Base-by-base conservation (phyloP, 1,140 invertebrate species). In the Brachionus rotundiformis region DNA sequence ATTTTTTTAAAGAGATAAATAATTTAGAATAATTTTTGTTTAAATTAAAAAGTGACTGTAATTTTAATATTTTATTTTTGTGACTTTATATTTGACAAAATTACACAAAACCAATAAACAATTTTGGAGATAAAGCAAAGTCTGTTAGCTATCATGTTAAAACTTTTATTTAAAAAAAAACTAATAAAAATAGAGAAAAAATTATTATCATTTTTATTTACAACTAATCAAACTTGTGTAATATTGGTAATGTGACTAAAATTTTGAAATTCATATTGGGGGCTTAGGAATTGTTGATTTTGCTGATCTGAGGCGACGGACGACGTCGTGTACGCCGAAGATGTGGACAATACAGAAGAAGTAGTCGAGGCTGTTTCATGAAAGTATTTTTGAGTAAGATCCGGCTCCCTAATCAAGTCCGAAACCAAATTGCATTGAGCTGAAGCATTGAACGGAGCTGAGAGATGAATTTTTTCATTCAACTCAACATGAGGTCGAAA, bases 361-460 rank as follows among this genome's bases (percentile, higher is more conserved):
- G 63, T 68, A 16, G 63, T 68, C 63, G 63, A 68, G 6, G 63
- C 63, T 68, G 63, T 68, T 68, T 68, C 63, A 33, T 11, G 29
- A 36, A 36, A 68, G 33, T 68, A 68, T 68, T 13, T 68, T n/a
- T 39, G n/a, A 16, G 63, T 8, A 16, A 33, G 36, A 68, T 68
- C 63, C n/a, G n/a, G 31, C 19, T 63, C 61, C 10, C 29, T 8
- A 63, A 68, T 68, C 19, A 68, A 33, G 16, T 68, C 63, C 6
- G 63, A 68, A n/a, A 68, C 31, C 36, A 68, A 16, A 68, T 36
- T 36, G 63, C 16, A 36, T 68, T 68, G 29, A 33, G 27, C 6
- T 7, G 29, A 33, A 2, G 63, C 63, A n/a, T 36, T 68, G 29
- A 68, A 68, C 7, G 63, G 63, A n/a, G 31, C 31, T 68, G 63